Conservation (phyloP, 2,797 vertebrate genomes). For the Bovichtus variegatus region DNA sequence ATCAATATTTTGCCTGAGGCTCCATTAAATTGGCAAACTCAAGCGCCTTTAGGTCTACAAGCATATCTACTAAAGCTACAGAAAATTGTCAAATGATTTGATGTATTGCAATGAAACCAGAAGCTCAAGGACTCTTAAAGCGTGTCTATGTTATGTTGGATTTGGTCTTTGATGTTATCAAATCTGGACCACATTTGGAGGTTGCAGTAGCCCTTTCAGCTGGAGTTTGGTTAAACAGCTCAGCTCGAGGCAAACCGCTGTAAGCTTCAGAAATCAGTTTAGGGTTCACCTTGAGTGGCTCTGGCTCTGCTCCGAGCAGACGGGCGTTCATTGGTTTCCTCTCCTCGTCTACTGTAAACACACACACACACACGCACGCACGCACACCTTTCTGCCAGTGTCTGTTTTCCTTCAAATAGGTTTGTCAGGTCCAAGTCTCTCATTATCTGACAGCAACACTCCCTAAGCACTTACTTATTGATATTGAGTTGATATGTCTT, state of each 20-base stretch:
- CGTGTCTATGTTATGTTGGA: slow-evolving; percentile 17
- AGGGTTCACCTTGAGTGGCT: slow-evolving; percentile 64
- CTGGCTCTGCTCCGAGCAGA: slow-evolving; percentile 41
- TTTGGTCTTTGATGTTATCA: slow-evolving; percentile 22
- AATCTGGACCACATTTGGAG: slow-evolving; percentile 32
- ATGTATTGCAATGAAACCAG: slow-evolving; percentile 16
- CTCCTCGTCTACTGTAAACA: slow-evolving; percentile 47
- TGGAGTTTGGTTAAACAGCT: slow-evolving; percentile 43
- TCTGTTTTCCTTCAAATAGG: slow-evolving; percentile 61
- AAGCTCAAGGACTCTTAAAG: slow-evolving; percentile 29
- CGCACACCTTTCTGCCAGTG: slow-evolving; percentile 20
- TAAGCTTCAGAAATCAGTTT: slow-evolving; percentile 51
- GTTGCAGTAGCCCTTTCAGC: slow-evolving; percentile 32
- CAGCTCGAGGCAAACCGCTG: slow-evolving; percentile 37
- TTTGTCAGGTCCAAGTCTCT: slow-evolving; percentile 59
- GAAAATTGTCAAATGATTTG: slow-evolving; percentile 12
- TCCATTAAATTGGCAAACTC: neutral
- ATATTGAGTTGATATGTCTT: slow-evolving; percentile 33
- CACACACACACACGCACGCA: neutral
- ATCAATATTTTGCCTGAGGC: neutral
- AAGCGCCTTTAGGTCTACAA: neutral
- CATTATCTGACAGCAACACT: slow-evolving; percentile 41
- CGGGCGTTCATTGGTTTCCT: slow-evolving; percentile 46
- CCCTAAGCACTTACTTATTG: slow-evolving; percentile 39
- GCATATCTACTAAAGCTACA: neutral